phyloP scores from a whole-genome alignment of 2,797 vertebrate species.

The Corythornis leucogaster region DNA sequence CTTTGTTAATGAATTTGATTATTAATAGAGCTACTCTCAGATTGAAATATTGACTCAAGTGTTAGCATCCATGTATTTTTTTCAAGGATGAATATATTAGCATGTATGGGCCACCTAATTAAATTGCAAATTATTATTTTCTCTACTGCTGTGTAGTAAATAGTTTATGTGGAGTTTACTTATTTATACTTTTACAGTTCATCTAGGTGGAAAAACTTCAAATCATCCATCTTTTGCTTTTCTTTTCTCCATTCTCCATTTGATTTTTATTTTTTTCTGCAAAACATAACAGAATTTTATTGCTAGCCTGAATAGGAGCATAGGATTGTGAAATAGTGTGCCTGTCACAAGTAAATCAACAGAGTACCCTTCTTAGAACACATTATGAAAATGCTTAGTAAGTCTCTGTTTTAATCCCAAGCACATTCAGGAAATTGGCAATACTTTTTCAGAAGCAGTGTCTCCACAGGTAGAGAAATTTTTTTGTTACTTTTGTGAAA shows the following conservation, averaged over 20 bases:
- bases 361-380: not conserved
- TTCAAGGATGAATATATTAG: not conserved
- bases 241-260: not conserved
- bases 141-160: not conserved
- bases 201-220: not conserved
- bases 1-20: slow-evolving; percentile 32
- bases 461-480: not conserved
- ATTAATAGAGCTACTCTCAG: not conserved
- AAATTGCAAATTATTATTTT: slow-evolving; percentile 8
- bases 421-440: not conserved
- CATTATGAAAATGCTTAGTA: not conserved
- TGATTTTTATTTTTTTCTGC: not conserved
- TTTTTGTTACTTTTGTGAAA: slow-evolving; percentile 19
- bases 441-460: slow-evolving; percentile 29
- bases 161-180: not conserved
- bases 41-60: not conserved
- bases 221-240: not conserved
- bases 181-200: not conserved
- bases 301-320: not conserved
- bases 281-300: not conserved
- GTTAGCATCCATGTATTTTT: not conserved
- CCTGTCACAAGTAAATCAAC: slow-evolving; percentile 15
- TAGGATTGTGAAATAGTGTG: not conserved
- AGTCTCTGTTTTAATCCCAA: not conserved
- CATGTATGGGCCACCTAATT: not conserved